Evolutionary conservation across 2,888 invertebrate genomes (phyloP), one percentile per base, ranked within the genome.

Genomic region (Drosophila aldrichi): DNA sequence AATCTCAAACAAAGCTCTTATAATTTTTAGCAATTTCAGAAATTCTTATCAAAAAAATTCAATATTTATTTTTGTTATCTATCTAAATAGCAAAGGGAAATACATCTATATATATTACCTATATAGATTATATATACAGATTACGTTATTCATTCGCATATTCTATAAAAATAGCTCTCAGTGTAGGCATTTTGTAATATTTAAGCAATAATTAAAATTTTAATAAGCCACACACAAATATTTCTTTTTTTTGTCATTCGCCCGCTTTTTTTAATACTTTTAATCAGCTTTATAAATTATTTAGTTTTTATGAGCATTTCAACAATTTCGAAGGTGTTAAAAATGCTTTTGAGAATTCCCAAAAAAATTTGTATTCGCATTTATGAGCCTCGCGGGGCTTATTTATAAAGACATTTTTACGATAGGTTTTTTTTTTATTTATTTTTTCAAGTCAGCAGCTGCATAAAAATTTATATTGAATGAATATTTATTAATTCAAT

Each of bases 251-350:
- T 18, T 20, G 18, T 46, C 2, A 40, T n/a, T n/a, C 6, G 10
- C 12, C 2, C n/a, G n/a, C n/a, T 9, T 29, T 55, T 20, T 55
- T 43, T 38, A 16, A 29, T 20, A 9, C 6, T 16, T 41, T 32
- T 55, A 44, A 57, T 36, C 57, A n/a, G 41, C 52, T 54, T 34
- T 12, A 57, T 41, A 57, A 58, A 44, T 59, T 8, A 41, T 46
- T 40, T 56, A 12, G 7, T 49, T 22, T 41, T 40, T 49, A 55
- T 55, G 57, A 36, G n/a, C 51, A 62, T 70, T 67, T 72, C 67
- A 64, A 51, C 49, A 67, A 49, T 55, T 54, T 62, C 34, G 18
- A 22, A 65, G 56, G 72, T 77, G 76, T 70, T 70, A 72, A 70
- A 62, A 73, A 55, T 51, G 56, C 55, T 65, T 66, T 54, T 22